These are phyloP conservation scores for Chouioia cunea DNA, from an alignment of 2,888 invertebrate species.

Conservation along the genomic window DNA sequence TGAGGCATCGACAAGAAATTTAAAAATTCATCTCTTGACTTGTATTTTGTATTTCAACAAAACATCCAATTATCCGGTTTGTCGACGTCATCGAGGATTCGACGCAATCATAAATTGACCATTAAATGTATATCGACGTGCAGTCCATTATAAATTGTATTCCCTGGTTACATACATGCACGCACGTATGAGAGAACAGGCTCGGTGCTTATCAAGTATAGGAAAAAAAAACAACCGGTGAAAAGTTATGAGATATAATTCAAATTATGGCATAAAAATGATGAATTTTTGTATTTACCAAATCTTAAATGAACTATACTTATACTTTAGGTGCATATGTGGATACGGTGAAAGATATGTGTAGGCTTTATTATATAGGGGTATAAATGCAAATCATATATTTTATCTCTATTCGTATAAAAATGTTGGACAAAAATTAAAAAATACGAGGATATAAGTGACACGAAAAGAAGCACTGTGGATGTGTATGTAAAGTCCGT, in stretches of 20 bases:
- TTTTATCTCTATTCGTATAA: constrained; percentile 64
- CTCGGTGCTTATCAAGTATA: constrained; percentile 26
- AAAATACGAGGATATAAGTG: constrained; percentile 40
- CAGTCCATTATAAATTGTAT: constrained; percentile 41
- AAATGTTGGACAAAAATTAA: constrained; percentile 26
- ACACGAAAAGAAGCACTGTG: constrained; percentile 52
- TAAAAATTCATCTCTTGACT: constrained; percentile 38
- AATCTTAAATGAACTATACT: constrained; percentile 51
- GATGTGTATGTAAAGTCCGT: constrained; percentile 57
- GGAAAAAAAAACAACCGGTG: constrained; percentile 9
- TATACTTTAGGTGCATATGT: constrained; percentile 48
- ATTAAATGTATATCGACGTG: constrained; percentile 40
- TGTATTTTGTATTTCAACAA: constrained; percentile 38
- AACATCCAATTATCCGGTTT: constrained; percentile 45
- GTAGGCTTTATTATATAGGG: constrained; percentile 51
- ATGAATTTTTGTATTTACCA: constrained; percentile 52
- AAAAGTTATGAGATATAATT: constrained; percentile 23
- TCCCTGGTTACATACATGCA: constrained; percentile 3
- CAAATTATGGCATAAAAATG: constrained; percentile 33
- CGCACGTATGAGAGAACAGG: constrained; percentile 19
- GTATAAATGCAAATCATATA: constrained; percentile 61
- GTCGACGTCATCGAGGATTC: constrained; percentile 31
- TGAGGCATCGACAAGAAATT: constrained; percentile 17
- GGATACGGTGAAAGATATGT: constrained; percentile 48
- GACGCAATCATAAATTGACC: constrained; percentile 44